phyloP scores from a whole-genome alignment of 2,888 invertebrate genomes.

The Acleris cristana region DNA sequence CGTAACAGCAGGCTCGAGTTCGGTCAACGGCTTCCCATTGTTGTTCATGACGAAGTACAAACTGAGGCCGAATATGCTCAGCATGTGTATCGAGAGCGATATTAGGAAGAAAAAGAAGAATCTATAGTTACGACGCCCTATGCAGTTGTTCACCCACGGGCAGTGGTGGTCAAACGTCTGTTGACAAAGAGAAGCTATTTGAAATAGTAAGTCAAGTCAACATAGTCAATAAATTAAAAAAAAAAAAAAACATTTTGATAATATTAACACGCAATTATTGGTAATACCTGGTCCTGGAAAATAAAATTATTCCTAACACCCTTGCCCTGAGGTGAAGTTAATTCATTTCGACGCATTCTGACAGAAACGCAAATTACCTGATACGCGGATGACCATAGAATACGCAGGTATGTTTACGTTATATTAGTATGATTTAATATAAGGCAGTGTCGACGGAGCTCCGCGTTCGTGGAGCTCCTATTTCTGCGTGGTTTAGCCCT shows the following conservation, averaged over 20 bases:
- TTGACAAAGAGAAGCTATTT: slow-evolving; percentile 59
- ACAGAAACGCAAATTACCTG: too few species aligned
- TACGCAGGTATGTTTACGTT: too few species aligned
- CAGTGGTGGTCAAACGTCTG: slow-evolving; percentile 99
- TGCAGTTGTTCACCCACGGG: slow-evolving; percentile 98
- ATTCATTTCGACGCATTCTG: too few species aligned
- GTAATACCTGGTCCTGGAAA: too few species aligned
- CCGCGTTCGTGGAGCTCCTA: too few species aligned
- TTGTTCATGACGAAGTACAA: slow-evolving; percentile 95
- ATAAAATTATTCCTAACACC: too few species aligned
- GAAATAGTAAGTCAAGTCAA: background rate
- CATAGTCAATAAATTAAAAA: background rate
- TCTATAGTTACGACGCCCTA: slow-evolving; percentile 98
- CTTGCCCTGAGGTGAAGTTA: too few species aligned
- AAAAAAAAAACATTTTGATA: background rate
- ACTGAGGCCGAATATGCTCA: slow-evolving; percentile 97
- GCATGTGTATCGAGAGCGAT: slow-evolving; percentile 98
- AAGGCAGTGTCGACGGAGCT: too few species aligned
- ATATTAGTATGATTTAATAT: too few species aligned
- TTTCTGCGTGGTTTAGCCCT: too few species aligned
- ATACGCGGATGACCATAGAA: too few species aligned
- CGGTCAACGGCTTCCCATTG: slow-evolving; percentile 88
- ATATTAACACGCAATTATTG: too few species aligned
- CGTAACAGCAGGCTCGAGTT: slow-evolving; percentile 92
- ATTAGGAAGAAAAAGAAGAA: slow-evolving; percentile 99